Evolutionary conservation across 2,888 invertebrate genomes (phyloP).

Genomic region (Anthoptus insignis): DNA sequence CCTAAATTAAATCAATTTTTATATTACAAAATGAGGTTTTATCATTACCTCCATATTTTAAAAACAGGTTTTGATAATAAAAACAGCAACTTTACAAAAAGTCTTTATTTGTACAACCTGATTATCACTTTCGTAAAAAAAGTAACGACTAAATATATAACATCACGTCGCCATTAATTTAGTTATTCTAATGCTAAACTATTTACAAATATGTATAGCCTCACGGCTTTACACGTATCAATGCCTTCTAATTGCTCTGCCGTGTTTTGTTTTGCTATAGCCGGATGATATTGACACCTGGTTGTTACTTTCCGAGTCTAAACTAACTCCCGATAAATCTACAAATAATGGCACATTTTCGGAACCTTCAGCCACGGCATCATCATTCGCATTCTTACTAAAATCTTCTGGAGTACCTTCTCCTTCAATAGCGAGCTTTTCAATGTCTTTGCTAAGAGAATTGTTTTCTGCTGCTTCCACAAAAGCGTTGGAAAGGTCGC

Average conservation of each 20-base stretch:
- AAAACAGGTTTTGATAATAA: background rate
- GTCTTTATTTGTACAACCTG: slow-evolving; percentile 82
- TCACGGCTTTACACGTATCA: slow-evolving; percentile 59
- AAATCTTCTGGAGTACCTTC: slow-evolving; percentile 80
- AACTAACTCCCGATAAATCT: slow-evolving; percentile 78
- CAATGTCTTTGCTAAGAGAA: slow-evolving; percentile 89
- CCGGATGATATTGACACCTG: slow-evolving; percentile 82
- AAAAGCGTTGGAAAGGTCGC: slow-evolving; percentile 94
- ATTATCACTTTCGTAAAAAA: slow-evolving; percentile 81
- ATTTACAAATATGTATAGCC: slow-evolving; percentile 76
- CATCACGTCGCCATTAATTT: slow-evolving; percentile 79
- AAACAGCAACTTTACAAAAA: slow-evolving; percentile 53
- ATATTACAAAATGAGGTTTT: too few species aligned
- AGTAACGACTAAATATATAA: slow-evolving; percentile 76
- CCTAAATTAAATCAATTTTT: too few species aligned
- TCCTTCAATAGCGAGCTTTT: slow-evolving; percentile 85
- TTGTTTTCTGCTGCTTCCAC: slow-evolving; percentile 96
- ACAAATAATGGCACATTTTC: slow-evolving; percentile 85
- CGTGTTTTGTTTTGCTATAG: slow-evolving; percentile 84
- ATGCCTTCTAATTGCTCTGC: slow-evolving; percentile 78
- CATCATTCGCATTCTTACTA: slow-evolving; percentile 61
- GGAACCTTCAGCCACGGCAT: slow-evolving; percentile 70
- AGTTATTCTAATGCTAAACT: slow-evolving; percentile 81
- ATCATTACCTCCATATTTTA: too few species aligned
- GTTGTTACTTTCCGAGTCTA: slow-evolving; percentile 71